phyloP scores from a whole-genome alignment of 2,888 invertebrate species.

The Salpingus planirostris region DNA sequence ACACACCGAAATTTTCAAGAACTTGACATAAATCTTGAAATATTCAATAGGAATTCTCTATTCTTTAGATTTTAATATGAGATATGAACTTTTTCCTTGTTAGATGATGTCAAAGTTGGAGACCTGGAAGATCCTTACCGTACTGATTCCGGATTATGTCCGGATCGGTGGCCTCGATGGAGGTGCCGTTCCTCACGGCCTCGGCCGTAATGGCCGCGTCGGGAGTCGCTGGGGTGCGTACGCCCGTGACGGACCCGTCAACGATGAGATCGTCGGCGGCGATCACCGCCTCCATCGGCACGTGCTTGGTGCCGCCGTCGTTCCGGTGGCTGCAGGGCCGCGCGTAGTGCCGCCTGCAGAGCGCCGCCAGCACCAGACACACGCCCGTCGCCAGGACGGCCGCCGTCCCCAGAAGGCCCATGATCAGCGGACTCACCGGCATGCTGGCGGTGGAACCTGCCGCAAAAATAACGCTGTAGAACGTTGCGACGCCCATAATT shows the following conservation, averaged over 20 bases:
- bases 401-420: constrained; percentile 68
- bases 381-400: constrained; percentile 67
- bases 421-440: constrained; percentile 65
- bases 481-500: no score
- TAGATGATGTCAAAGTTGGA: no score
- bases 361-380: constrained; percentile 65
- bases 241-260: constrained; percentile 37
- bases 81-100: no score
- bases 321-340: constrained; percentile 32
- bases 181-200: constrained; percentile 42
- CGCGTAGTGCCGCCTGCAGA: constrained; percentile 47
- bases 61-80: no score
- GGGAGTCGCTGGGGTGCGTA: constrained; percentile 39
- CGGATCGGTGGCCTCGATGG: constrained; percentile 66
- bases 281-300: constrained; percentile 41
- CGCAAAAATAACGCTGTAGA: constrained; percentile 2
- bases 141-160: constrained; percentile 84
- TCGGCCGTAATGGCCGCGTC: constrained; percentile 33
- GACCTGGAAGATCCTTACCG: constrained; percentile 48
- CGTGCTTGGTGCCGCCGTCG: constrained; percentile 33
- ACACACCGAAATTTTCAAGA: no score
- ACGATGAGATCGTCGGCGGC: constrained; percentile 38
- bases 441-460: constrained; percentile 53
- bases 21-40: no score
- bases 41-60: no score